These are phyloP conservation scores for Metopolophium dirhodum DNA, from an alignment of 1,140 invertebrate species.

Conservation along the genomic window DNA sequence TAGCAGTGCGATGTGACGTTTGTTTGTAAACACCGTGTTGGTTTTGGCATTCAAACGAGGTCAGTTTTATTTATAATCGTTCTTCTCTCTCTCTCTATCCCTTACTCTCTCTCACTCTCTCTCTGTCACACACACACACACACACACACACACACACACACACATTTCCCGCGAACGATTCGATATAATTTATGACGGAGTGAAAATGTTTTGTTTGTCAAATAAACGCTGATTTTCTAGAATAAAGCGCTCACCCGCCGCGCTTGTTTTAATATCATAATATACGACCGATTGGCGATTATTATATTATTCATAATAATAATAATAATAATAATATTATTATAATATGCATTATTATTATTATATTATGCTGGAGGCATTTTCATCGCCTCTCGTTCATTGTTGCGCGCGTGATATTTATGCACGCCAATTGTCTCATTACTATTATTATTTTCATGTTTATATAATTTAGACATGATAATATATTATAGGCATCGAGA, in stretches of 20 bases:
- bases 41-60: constrained; percentile 13
- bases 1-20: not conserved
- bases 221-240: constrained; percentile 31
- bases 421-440: not conserved
- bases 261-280: not conserved
- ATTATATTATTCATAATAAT: not conserved
- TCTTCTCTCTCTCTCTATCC: not conserved
- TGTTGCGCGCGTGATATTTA: not conserved
- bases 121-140: not conserved
- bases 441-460: not conserved
- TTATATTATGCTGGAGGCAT: not conserved
- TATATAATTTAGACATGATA: not conserved
- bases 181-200: constrained; percentile 2
- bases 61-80: constrained; percentile 41
- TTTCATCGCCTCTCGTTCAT: not conserved
- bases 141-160: not conserved
- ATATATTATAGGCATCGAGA: not conserved
- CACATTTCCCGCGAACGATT: not conserved
- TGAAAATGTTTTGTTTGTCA: not conserved
- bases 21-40: constrained; percentile 39
- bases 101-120: too few relatives aligned
- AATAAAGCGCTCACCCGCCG: not conserved
- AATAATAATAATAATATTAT: too few relatives aligned
- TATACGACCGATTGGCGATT: not conserved
- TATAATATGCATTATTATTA: not conserved